phyloP scores from a whole-genome alignment of 2,113 vertebrate species.

The Tiliqua scincoides region DNA sequence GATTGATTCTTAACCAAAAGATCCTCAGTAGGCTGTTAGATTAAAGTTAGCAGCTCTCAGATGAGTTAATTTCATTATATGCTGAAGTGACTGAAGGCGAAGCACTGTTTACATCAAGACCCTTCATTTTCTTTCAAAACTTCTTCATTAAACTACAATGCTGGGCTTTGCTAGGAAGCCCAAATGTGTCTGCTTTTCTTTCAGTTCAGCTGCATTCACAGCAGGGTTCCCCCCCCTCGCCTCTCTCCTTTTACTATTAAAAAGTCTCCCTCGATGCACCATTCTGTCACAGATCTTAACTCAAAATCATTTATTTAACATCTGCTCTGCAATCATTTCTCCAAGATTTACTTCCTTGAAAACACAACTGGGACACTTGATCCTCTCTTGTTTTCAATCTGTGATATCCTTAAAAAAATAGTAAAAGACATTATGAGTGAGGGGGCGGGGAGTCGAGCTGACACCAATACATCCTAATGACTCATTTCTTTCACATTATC shows the following conservation, averaged over 20 bases:
- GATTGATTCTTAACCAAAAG: neutral
- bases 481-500: constrained; percentile 68
- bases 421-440: constrained; percentile 70
- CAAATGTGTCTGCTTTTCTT: constrained; percentile 36
- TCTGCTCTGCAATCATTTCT: constrained; percentile 72
- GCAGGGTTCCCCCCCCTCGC: neutral
- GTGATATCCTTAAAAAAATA: constrained; percentile 74
- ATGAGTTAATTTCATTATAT: neutral
- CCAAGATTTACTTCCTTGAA: constrained; percentile 74
- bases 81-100: neutral
- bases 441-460: constrained; percentile 56
- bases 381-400: constrained; percentile 73
- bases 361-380: constrained; percentile 70
- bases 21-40: neutral
- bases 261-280: constrained; percentile 38
- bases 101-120: neutral
- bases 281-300: constrained; percentile 61
- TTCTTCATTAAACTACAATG: constrained; percentile 29
- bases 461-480: constrained; percentile 75
- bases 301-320: constrained; percentile 72
- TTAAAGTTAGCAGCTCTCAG: neutral
- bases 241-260: constrained; percentile 45
- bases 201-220: constrained; percentile 35
- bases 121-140: constrained; percentile 21
- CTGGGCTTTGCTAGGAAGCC: constrained; percentile 31